Conservation (phyloP, 2,113 vertebrate species). For the Suricata suricatta region DNA sequence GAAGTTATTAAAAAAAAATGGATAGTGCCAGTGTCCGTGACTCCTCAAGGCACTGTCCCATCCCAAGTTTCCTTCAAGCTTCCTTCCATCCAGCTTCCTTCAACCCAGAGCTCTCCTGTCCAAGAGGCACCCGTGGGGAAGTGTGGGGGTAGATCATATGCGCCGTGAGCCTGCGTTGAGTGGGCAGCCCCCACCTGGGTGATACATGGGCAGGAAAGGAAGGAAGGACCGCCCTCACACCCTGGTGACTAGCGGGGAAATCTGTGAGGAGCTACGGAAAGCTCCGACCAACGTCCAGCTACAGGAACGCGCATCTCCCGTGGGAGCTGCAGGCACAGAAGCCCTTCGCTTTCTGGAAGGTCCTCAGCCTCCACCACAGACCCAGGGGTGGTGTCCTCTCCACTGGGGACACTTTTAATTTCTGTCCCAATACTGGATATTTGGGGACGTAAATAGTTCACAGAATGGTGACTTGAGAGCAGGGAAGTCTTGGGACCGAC, state of each 20-base stretch:
- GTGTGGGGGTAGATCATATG: rapidly evolving
- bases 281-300: neutral
- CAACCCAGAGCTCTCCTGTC: neutral
- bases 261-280: neutral
- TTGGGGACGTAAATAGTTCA: neutral
- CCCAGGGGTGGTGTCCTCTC: neutral
- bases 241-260: neutral
- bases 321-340: neutral
- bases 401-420: neutral
- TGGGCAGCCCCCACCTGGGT: rapidly evolving
- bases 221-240: no score
- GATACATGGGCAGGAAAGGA: rapidly evolving
- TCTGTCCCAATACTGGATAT: neutral
- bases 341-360: neutral
- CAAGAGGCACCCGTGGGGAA: neutral
- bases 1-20: neutral
- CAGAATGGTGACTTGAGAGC: neutral
- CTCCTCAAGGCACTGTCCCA: neutral
- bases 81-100: no score
- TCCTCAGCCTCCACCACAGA: neutral
- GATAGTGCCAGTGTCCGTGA: rapidly evolving
- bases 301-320: no score
- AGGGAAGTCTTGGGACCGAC: neutral
- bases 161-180: rapidly evolving
- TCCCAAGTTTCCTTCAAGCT: rapidly evolving